These are phyloP conservation scores for Dipodomys stephensi DNA, from an alignment of 2,113 vertebrate species.

Conservation along the genomic window DNA sequence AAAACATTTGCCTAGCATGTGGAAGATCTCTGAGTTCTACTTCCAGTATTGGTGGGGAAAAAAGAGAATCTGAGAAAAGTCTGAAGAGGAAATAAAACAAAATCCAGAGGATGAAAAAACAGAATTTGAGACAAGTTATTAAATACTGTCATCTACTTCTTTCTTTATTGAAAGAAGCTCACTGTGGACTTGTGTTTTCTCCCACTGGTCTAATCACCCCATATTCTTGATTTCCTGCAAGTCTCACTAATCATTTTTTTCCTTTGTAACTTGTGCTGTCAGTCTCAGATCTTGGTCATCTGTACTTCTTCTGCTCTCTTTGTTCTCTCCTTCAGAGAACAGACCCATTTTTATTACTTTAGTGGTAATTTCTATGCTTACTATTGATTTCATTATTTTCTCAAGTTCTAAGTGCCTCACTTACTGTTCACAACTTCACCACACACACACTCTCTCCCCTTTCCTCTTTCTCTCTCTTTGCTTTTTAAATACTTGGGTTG, in stretches of 20 bases:
- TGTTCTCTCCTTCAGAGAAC: not conserved
- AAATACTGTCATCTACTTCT: not conserved
- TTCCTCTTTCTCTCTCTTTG: not conserved
- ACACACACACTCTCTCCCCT: too few relatives aligned
- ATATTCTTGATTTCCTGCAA: not conserved
- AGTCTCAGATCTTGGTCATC: not conserved
- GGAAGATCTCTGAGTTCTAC: too few relatives aligned
- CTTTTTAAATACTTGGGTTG: not conserved
- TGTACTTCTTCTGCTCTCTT: not conserved
- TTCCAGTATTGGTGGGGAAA: too few relatives aligned
- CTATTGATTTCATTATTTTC: not conserved
- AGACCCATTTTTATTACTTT: not conserved
- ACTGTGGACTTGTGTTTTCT: not conserved
- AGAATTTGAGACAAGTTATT: slow-evolving; percentile 21
- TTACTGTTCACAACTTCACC: not conserved
- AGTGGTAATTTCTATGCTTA: not conserved
- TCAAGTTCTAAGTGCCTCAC: not conserved
- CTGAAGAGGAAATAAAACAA: not conserved
- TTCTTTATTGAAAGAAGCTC: not conserved
- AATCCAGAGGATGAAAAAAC: not conserved
- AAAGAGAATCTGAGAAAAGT: slow-evolving; percentile 33
- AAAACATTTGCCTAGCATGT: too few relatives aligned
- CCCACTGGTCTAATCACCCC: not conserved
- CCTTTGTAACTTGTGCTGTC: not conserved
- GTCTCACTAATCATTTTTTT: not conserved